Evolutionary conservation across 2,888 invertebrate genomes (phyloP), one percentile per base, ranked within the genome.

Genomic region (Brachypalpus laphriformis): DNA sequence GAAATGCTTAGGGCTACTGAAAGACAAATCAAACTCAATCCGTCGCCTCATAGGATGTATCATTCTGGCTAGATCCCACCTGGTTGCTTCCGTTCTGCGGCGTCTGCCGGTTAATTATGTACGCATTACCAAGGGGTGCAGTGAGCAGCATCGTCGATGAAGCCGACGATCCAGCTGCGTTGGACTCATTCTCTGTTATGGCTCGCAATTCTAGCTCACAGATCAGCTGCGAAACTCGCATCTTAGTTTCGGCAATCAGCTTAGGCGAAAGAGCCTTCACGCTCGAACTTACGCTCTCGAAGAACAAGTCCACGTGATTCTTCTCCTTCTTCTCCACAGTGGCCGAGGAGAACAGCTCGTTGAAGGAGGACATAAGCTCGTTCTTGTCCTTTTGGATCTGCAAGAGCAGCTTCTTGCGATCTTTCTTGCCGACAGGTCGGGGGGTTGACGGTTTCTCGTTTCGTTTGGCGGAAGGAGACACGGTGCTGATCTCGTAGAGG

Each of bases 311-410:
- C 0, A 89, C 90, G 49, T 90, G 90, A 70, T 91, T 91, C 49
- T 89, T 89, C 18, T 86, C 76, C 11, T 82, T 86, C 18, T 90
- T 75, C 86, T 89, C 37, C 71, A 83, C 0, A 87, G 88, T 3
- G 74, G 78, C 6, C 81, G 87, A 6, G 77, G 77, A 51, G 51
- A 77, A 82, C 2, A 91, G 87, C 47, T 91, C 91, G n/a, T 90
- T 90, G 47, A 91, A 91, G 3, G 91, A 90, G 31, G 91, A 89
- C 89, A 90, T 89, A 0, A 91, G 61, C 31, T 91, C 91, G 56
- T 89, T 91, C 65, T 91, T 91, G 72, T 90, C 90, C 57, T 89
- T 90, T 47, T 90, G 90, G 31, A 90, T 90, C 81, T 90, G 90
- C 87, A 89, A 87, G 1, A 90, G 77, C 0, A 90, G 75, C 45